Base-by-base conservation (phyloP, 2,113 vertebrate genomes). In the Psilopogon haemacephalus region DNA sequence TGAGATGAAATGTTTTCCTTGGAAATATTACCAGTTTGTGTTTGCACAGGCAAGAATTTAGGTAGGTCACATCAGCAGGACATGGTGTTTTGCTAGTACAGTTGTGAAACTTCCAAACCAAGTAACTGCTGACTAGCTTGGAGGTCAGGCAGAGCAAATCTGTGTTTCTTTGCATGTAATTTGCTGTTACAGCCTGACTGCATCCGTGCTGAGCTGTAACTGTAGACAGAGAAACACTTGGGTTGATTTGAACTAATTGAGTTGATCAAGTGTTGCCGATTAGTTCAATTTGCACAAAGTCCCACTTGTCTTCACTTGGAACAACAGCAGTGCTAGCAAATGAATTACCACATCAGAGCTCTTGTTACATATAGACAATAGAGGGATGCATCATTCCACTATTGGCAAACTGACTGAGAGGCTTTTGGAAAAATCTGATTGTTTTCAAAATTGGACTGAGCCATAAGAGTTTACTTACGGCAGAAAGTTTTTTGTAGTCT, bases 201-300 rank as follows among this genome's bases (percentile, higher is more conserved):
- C 37, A 46, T 73, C 63, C 0, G 4, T 59, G 64, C 59, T 67
- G 80, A 94, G 56, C 80, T 92, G 60, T 28, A 86, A 88, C 64
- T 59, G 72, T 65, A 92, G 86, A 65, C 64, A 80, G 76, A 83
- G 79, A 88, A 80, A 81, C 76, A 81, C 84, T 95, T 86, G 69
- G 76, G 89, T 50, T 92, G 89, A 95, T 95, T 94, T 90, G 73
- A 94, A 42, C 76, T 95, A 94, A 95, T 93, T 93, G 84, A 84
- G 80, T 94, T 95, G 91, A 93, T 94, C 69, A 84, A 94, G 94
- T 95, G 91, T 94, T 93, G 84, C 86, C 3, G 3, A 90, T 94
- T 60, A 94, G 79, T 84, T 88, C 86, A 93, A 24, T 93, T 93
- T 88, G 76, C 73, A 63, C 69, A 7, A 42, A 81, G 64, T 94